Evolutionary conservation across 1,140 invertebrate genomes (phyloP).

Genomic region (Drosophila yakuba): DNA sequence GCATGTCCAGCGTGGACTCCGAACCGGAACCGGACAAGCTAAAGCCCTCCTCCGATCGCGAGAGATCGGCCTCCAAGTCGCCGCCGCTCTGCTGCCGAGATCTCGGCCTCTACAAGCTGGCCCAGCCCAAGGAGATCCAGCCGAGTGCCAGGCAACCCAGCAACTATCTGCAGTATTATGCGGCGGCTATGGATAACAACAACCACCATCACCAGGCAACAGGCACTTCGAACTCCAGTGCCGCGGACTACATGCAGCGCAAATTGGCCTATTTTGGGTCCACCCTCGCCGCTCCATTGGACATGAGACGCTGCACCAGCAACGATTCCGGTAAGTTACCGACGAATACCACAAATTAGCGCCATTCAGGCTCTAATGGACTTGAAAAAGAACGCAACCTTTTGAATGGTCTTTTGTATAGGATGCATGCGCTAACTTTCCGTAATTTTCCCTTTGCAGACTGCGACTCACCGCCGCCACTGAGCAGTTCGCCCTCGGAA

Average conservation of each 20-base stretch:
- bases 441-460: conserved; percentile 48
- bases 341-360: not conserved
- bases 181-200: conserved; percentile 69
- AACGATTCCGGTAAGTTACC: conserved; percentile 82
- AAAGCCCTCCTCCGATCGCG: conserved; percentile 16
- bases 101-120: conserved; percentile 61
- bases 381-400: not conserved
- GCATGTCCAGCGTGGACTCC: conserved; percentile 62
- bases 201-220: conserved; percentile 44
- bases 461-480: conserved; percentile 81
- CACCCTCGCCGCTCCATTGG: conserved; percentile 60
- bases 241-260: conserved; percentile 63
- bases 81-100: conserved; percentile 67
- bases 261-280: conserved; percentile 76
- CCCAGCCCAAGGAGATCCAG: conserved; percentile 26
- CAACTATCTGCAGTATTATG: conserved; percentile 73
- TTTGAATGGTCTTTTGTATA: not conserved
- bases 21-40: conserved; percentile 38
- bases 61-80: conserved; percentile 40
- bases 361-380: conserved; percentile 34
- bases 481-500: conserved; percentile 68
- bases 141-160: conserved; percentile 25
- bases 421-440: conserved; percentile 50
- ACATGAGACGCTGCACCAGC: conserved; percentile 83
- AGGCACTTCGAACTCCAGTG: conserved; percentile 24